Conservation (phyloP, 2,888 invertebrate species). For the Harpalus rufipes region DNA sequence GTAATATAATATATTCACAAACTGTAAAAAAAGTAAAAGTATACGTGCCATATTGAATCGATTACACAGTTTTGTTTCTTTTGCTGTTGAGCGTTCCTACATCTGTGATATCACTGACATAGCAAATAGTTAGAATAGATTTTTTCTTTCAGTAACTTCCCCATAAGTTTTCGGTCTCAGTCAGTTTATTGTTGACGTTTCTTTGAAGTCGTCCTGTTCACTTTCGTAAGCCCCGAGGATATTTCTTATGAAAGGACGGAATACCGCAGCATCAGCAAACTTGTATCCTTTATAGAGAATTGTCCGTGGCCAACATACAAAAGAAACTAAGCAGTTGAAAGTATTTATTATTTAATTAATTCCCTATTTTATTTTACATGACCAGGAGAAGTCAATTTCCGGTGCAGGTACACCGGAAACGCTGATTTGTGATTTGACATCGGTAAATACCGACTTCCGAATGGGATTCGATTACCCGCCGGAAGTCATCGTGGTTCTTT, state of each 20-base stretch:
- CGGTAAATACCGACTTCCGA: constrained; percentile 45
- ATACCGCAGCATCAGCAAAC: constrained; percentile 1
- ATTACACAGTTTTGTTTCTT: neutral
- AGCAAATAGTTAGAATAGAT: constrained; percentile 21
- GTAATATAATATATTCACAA: no score
- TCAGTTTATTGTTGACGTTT: constrained; percentile 34
- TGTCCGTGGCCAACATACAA: neutral
- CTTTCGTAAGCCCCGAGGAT: constrained; percentile 28
- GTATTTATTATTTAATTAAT: constrained; percentile 37
- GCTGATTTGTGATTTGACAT: constrained; percentile 37
- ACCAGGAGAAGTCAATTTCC: constrained; percentile 41
- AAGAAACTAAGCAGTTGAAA: neutral
- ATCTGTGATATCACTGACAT: constrained; percentile 4
- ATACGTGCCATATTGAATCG: neutral
- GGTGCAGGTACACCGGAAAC: constrained; percentile 39
- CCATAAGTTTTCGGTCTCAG: constrained; percentile 4
- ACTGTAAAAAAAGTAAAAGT: neutral
- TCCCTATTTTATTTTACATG: neutral
- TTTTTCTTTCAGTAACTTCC: constrained; percentile 7
- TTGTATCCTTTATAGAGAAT: neutral
- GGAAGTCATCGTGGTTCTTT: constrained; percentile 9
- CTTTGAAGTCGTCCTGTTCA: constrained; percentile 42
- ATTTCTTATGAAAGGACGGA: constrained; percentile 23
- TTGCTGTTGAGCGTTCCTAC: no score
- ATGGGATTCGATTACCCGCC: constrained; percentile 33